These are phyloP conservation scores for Halichondria panicea DNA, from an alignment of 37 sponge, comb jelly and placozoan genomes.

Conservation along the genomic window DNA sequence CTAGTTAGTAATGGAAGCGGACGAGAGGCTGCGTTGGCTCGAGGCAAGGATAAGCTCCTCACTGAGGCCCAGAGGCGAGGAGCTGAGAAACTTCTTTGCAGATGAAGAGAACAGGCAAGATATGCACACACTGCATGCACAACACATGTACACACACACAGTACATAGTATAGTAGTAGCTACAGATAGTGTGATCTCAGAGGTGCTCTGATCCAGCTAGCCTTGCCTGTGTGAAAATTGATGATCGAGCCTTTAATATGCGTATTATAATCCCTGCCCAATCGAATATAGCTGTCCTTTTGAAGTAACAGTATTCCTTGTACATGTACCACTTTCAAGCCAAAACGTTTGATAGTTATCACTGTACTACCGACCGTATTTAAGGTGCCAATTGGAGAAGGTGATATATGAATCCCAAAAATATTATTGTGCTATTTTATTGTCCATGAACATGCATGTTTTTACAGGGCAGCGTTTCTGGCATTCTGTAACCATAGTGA, in stretches of 20 bases:
- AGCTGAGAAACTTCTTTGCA: conserved; percentile 50
- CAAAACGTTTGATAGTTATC: too few relatives aligned
- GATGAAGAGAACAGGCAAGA: conserved; percentile 58
- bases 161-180: too few relatives aligned
- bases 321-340: too few relatives aligned
- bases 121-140: neutral
- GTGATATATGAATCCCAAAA: neutral
- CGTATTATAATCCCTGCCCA: too few relatives aligned
- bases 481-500: conserved; percentile 87
- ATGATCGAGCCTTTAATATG: too few relatives aligned
- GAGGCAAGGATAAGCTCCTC: conserved; percentile 83
- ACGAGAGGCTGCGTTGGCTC: conserved; percentile 86
- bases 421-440: too few relatives aligned
- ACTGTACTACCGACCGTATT: too few relatives aligned
- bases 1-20: conserved; percentile 76
- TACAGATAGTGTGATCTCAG: too few relatives aligned
- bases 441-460: neutral
- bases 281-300: too few relatives aligned
- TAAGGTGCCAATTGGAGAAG: neutral
- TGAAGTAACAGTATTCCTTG: neutral
- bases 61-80: conserved; percentile 70
- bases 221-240: too few relatives aligned
- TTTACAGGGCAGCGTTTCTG: conserved; percentile 62
- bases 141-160: too few relatives aligned
- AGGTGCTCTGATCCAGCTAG: too few relatives aligned